Percentiles rank a stretch among this genome's conserved stretches.
Conservation (phyloP, 2,113 vertebrate genomes). For the Indri indri region DNA sequence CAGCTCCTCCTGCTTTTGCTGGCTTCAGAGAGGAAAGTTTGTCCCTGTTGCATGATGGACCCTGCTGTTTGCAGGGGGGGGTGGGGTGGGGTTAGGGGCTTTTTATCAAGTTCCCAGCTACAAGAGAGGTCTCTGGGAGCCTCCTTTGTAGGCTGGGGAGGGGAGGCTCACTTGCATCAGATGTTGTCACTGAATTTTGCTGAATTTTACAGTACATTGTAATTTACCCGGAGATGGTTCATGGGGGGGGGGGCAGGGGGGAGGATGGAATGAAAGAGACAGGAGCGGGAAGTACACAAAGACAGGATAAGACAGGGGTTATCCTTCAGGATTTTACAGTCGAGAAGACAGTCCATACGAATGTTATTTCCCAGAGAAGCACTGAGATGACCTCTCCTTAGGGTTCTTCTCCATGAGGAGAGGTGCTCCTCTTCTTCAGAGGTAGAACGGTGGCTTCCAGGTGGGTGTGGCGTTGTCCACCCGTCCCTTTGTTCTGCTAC, state of each 20-base stretch:
- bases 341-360: neutral
- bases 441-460: neutral
- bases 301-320: neutral
- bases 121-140: neutral
- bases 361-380: neutral
- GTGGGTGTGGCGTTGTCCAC: conserved; percentile 9
- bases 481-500: neutral
- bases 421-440: neutral
- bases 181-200: neutral
- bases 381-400: neutral
- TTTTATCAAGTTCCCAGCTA: neutral
- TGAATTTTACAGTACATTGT: neutral
- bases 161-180: neutral
- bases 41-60: neutral
- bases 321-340: neutral
- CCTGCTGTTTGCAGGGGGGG: neutral
- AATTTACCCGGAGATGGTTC: neutral
- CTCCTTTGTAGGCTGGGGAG: neutral
- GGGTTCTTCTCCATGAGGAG: neutral
- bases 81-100: neutral
- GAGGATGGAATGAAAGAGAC: neutral
- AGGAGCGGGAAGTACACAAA: neutral
- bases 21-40: neutral
- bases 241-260: neutral
- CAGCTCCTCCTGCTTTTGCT: neutral